phyloP scores from a whole-genome alignment of 2,888 invertebrate species.

The Dorcus parallelipipedus region DNA sequence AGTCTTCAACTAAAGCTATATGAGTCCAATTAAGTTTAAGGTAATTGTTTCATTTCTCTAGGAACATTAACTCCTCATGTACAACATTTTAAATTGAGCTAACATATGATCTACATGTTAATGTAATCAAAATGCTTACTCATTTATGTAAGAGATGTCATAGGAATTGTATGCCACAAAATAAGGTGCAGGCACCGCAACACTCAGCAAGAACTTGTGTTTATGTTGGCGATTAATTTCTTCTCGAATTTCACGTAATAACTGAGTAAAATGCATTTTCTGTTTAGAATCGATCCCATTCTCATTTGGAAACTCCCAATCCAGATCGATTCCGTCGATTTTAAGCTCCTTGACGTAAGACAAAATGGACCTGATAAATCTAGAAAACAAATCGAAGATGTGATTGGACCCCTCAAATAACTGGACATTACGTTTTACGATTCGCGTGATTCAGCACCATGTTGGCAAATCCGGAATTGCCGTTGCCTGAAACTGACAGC shows the following conservation, averaged over 20 bases:
- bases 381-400: slow-evolving; percentile 24
- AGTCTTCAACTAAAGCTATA: no score
- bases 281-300: slow-evolving; percentile 52
- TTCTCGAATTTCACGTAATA: slow-evolving; percentile 68
- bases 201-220: slow-evolving; percentile 61
- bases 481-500: slow-evolving; percentile 68
- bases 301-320: slow-evolving; percentile 85
- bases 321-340: slow-evolving; percentile 73
- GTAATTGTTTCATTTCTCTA: no score
- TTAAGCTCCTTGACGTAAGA: slow-evolving; percentile 53
- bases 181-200: slow-evolving; percentile 78
- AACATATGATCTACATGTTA: no score
- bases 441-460: slow-evolving; percentile 71
- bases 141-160: slow-evolving; percentile 71
- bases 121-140: slow-evolving; percentile 49
- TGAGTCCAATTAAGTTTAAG: no score
- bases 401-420: neutral
- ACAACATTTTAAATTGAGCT: no score
- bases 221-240: slow-evolving; percentile 61
- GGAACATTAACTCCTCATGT: no score
- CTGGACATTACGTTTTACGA: slow-evolving; percentile 54
- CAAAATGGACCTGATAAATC: slow-evolving; percentile 55
- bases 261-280: slow-evolving; percentile 69
- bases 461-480: slow-evolving; percentile 61
- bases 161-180: slow-evolving; percentile 74